Evolutionary conservation across 2,888 invertebrate genomes (phyloP).

Genomic region (Scaeva pyrastri): DNA sequence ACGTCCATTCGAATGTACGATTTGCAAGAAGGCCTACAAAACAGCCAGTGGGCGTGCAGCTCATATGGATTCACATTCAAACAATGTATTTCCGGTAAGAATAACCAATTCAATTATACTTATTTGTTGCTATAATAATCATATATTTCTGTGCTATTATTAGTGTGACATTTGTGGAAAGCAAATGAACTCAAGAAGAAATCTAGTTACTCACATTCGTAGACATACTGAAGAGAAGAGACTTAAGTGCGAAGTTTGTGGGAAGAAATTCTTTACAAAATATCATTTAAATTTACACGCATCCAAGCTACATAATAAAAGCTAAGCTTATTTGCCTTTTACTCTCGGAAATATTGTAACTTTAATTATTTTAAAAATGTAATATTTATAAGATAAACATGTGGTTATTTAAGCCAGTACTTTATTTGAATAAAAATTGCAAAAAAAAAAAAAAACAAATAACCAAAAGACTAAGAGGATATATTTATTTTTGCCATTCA

Average conservation of each 20-base stretch:
- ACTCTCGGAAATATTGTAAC: background rate
- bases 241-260: slow-evolving; percentile 66
- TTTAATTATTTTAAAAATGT: background rate
- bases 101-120: background rate
- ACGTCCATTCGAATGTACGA: slow-evolving; percentile 68
- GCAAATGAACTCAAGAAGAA: slow-evolving; percentile 69
- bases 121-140: no score
- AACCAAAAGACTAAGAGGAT: no score
- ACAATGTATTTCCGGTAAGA: slow-evolving; percentile 69
- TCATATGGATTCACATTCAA: slow-evolving; percentile 72
- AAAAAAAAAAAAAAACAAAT: no score
- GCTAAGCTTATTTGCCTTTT: background rate
- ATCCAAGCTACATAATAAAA: slow-evolving; percentile 69
- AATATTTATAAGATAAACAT: background rate
- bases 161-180: slow-evolving; percentile 69
- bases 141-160: background rate
- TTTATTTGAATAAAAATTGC: no score
- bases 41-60: slow-evolving; percentile 69
- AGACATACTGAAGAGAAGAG: slow-evolving; percentile 68
- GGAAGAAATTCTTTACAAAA: slow-evolving; percentile 67
- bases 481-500: no score
- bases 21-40: slow-evolving; percentile 73
- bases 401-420: no score
- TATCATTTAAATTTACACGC: slow-evolving; percentile 70
- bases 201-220: slow-evolving; percentile 65